Percentiles rank a stretch among this genome's conserved stretches.
Conservation (phyloP, 2,113 vertebrate genomes). For the Harpagus bidentatus region DNA sequence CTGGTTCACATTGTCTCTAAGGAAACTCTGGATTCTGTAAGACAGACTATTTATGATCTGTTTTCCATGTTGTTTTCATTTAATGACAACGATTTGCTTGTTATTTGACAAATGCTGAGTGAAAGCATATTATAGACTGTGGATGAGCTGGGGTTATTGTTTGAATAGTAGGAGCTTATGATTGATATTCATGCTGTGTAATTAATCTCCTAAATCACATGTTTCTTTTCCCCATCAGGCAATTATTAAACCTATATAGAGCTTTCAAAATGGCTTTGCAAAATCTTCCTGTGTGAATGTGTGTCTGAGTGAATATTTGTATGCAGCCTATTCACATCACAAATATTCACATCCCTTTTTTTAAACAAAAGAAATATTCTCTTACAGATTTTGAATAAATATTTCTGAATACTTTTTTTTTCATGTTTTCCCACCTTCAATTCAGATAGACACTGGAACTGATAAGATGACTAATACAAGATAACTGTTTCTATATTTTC, state of each 20-base stretch:
- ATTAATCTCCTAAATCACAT: not conserved
- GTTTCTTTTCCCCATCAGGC: not conserved
- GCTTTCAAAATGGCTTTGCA: not conserved
- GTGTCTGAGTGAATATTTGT: not conserved
- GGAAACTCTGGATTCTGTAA: not conserved
- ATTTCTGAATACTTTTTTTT: not conserved
- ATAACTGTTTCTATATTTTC: not conserved
- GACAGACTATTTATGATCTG: not conserved
- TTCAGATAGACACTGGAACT: not conserved
- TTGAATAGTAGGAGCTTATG: not conserved
- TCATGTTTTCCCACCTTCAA: not conserved
- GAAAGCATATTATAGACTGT: not conserved
- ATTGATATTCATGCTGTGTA: not conserved
- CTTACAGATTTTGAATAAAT: not conserved
- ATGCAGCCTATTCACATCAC: not conserved
- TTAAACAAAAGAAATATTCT: not conserved
- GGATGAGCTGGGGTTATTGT: not conserved
- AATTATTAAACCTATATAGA: not conserved
- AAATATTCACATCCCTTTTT: not conserved
- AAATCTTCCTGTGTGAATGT: not conserved
- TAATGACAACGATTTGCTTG: not conserved
- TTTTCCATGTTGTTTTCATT: not conserved
- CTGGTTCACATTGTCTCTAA: not conserved
- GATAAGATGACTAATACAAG: not conserved
- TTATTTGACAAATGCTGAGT: not conserved